A percentile compares a stretch with the other conserved stretches of the same genome.
phyloP scores from a whole-genome alignment of 2,797 vertebrate species.

The Iguana delicatissima region DNA sequence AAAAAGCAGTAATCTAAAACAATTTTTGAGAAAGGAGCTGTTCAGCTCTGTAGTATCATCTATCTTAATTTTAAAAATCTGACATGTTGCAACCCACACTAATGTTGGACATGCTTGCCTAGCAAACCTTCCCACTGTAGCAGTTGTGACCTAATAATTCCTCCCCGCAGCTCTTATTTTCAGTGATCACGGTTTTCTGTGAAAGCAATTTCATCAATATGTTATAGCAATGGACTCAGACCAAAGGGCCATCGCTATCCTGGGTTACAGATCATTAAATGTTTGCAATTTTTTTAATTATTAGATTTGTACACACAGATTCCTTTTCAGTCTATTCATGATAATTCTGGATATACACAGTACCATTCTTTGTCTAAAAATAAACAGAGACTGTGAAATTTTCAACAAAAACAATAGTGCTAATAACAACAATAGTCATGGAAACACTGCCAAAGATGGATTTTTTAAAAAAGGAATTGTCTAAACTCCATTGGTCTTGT shows the following conservation, averaged over 20 bases:
- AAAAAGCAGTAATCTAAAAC: conserved; percentile 39
- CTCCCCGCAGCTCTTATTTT: conserved; percentile 1
- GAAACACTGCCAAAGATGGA: neutral
- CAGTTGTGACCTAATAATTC: conserved; percentile 23
- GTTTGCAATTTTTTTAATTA: neutral
- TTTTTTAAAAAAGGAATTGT: neutral
- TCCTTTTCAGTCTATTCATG: neutral
- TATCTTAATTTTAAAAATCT: conserved; percentile 9
- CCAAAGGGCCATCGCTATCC: neutral
- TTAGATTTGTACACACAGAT: neutral
- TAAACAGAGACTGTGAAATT: no score
- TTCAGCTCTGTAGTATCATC: no score
- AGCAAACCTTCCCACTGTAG: conserved; percentile 43
- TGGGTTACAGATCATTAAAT: neutral
- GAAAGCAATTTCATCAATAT: conserved; percentile 10
- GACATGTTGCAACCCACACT: neutral
- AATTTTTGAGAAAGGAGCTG: conserved; percentile 24
- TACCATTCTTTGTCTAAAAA: no score
- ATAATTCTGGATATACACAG: neutral
- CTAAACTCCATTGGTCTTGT: neutral
- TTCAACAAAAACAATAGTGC: no score
- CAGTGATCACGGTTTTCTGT: conserved; percentile 44
- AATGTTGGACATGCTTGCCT: conserved; percentile 39
- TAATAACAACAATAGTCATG: no score
- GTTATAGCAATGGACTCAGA: neutral